Conservation (phyloP, 1,140 invertebrate species). For the Anadara kagoshimensis region DNA sequence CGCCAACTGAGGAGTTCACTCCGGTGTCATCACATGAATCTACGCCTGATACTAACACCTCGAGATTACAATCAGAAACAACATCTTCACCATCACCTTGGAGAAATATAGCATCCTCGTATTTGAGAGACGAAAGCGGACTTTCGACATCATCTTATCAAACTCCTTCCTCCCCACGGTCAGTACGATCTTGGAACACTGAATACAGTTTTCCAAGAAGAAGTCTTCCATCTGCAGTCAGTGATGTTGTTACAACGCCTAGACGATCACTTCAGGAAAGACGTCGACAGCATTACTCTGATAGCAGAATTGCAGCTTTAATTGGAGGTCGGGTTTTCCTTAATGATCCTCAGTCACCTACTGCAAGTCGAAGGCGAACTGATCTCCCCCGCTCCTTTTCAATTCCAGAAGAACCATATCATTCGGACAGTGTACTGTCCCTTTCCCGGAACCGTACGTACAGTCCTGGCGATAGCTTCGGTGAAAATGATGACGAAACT, state of each 20-base stretch:
- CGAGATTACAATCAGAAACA: conserved; percentile 3
- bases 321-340: conserved; percentile 11
- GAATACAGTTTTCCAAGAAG: too few species aligned
- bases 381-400: conserved; percentile 28
- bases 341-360: not conserved
- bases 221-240: not conserved
- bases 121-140: conserved; percentile 4
- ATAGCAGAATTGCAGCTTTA: conserved; percentile 50
- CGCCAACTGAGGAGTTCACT: conserved; percentile 11
- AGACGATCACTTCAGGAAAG: conserved; percentile 42
- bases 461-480: not conserved
- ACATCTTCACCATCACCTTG: conserved; percentile 17
- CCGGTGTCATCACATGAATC: not conserved
- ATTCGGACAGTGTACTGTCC: not conserved
- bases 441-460: conserved; percentile 2
- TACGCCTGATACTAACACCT: not conserved
- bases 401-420: conserved; percentile 15
- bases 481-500: conserved; percentile 2
- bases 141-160: conserved; percentile 4
- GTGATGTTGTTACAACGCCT: not conserved
- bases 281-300: conserved; percentile 51
- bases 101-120: conserved; percentile 26
- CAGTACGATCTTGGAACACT: too few species aligned
- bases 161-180: not conserved
- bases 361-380: conserved; percentile 7